Percentiles rank a stretch among this genome's conserved stretches.
These are phyloP conservation scores for Streptopelia turtur DNA, from an alignment of 2,797 vertebrate species.

Conservation along the genomic window DNA sequence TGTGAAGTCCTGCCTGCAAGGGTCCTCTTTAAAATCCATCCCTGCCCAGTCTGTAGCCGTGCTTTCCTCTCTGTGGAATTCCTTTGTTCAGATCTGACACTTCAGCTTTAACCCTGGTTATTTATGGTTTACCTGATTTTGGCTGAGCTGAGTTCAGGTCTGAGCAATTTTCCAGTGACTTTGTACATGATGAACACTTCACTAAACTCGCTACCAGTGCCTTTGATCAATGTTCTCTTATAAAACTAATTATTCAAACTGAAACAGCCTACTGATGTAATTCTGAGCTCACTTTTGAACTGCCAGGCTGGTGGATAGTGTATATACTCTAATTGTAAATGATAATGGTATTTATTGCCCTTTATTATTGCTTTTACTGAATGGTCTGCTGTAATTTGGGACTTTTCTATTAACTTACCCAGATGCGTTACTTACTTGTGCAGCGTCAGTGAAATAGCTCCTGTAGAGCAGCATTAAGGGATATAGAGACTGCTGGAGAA, in stretches of 20 bases:
- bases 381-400: not conserved
- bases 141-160: constrained; percentile 18
- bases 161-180: constrained; percentile 25
- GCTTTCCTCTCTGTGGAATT: constrained; percentile 26
- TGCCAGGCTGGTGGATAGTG: not conserved
- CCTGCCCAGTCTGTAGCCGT: not conserved
- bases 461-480: not conserved
- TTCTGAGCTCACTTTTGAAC: not conserved
- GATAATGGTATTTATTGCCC: not conserved
- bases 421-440: not conserved
- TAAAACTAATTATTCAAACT: constrained; percentile 49
- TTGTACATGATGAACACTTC: constrained; percentile 54
- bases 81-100: constrained; percentile 53
- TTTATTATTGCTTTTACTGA: not conserved
- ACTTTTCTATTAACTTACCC: not conserved
- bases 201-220: constrained; percentile 34
- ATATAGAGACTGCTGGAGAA: not conserved
- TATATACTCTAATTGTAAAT: not conserved
- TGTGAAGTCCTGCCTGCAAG: not conserved
- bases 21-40: not conserved
- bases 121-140: constrained; percentile 54
- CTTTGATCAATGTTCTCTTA: constrained; percentile 65
- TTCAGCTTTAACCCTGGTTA: constrained; percentile 41
- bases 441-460: not conserved
- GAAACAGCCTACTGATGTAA: constrained; percentile 4